These are phyloP conservation scores for Acyrthosiphon pisum DNA, from an alignment of 1,140 invertebrate genomes.

Conservation along the genomic window DNA sequence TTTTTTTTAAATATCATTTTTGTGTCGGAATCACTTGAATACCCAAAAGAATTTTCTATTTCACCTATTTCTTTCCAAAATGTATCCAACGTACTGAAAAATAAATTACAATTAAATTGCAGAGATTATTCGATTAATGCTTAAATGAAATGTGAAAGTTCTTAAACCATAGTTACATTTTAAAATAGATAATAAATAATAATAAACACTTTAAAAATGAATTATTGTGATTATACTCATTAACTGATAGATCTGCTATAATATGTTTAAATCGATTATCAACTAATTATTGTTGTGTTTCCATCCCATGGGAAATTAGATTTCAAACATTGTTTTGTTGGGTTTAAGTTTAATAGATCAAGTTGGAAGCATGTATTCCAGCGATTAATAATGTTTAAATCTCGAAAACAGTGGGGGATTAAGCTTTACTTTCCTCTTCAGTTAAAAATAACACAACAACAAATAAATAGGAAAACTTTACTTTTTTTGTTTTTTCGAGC, in stretches of 20 bases:
- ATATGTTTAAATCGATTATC: background rate
- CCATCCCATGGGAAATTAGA: background rate
- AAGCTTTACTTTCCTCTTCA: background rate
- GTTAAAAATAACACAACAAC: background rate
- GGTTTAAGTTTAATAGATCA: slow-evolving; percentile 3
- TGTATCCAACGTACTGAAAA: background rate
- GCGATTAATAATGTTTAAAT: slow-evolving; percentile 12
- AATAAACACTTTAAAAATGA: background rate
- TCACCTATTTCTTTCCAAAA: background rate
- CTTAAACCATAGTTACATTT: background rate
- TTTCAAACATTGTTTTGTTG: background rate
- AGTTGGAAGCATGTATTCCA: background rate
- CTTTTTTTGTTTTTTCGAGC: background rate
- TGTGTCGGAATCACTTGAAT: background rate
- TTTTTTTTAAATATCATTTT: background rate
- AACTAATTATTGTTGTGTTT: background rate
- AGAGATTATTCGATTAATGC: background rate
- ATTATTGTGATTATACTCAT: background rate
- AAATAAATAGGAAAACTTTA: slow-evolving; percentile 2
- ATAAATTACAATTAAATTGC: background rate
- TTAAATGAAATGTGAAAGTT: background rate
- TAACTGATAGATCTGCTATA: background rate
- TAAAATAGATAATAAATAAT: background rate
- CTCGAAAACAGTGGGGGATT: background rate
- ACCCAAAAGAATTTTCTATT: background rate